These are phyloP conservation scores for Cataglyphis altisquamis DNA, from an alignment of 2,888 invertebrate genomes.

Conservation along the genomic window DNA sequence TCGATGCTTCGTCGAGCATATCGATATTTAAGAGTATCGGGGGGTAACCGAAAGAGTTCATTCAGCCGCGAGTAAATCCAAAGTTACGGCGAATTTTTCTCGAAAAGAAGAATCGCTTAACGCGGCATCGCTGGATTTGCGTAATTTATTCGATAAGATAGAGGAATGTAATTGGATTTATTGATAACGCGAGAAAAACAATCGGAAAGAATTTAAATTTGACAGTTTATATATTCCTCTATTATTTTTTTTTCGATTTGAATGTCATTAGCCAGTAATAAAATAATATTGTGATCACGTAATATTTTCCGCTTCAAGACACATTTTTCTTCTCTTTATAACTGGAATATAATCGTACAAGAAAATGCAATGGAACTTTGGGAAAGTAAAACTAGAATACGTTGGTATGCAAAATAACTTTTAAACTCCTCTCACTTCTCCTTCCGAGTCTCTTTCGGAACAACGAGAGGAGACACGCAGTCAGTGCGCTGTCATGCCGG, in stretches of 20 bases:
- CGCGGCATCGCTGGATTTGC: constrained; percentile 28
- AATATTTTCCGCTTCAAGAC: neutral
- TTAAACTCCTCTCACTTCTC: constrained; percentile 23
- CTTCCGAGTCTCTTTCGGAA: neutral
- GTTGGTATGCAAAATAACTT: constrained; percentile 46
- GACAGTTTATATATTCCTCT: neutral
- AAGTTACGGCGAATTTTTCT: constrained; percentile 21
- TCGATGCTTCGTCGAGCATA: constrained; percentile 62
- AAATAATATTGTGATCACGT: neutral
- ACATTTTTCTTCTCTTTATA: neutral
- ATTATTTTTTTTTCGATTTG: neutral
- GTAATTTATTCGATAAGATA: constrained; percentile 22
- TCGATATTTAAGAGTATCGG: constrained; percentile 51
- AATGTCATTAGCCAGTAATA: neutral
- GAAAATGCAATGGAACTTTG: constrained; percentile 36
- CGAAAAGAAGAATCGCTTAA: constrained; percentile 6
- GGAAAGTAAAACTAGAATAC: constrained; percentile 35
- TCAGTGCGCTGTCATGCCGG: constrained; percentile 51
- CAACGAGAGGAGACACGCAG: neutral
- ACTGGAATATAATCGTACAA: constrained; percentile 32
- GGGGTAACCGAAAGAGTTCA: constrained; percentile 11
- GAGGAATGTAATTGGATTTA: neutral
- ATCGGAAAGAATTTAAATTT: neutral
- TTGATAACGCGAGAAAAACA: neutral
- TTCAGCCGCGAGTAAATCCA: constrained; percentile 21